Percentiles rank a stretch among this genome's conserved stretches.
phyloP scores from a whole-genome alignment of 2,888 invertebrate species.

The Cancer borealis region DNA sequence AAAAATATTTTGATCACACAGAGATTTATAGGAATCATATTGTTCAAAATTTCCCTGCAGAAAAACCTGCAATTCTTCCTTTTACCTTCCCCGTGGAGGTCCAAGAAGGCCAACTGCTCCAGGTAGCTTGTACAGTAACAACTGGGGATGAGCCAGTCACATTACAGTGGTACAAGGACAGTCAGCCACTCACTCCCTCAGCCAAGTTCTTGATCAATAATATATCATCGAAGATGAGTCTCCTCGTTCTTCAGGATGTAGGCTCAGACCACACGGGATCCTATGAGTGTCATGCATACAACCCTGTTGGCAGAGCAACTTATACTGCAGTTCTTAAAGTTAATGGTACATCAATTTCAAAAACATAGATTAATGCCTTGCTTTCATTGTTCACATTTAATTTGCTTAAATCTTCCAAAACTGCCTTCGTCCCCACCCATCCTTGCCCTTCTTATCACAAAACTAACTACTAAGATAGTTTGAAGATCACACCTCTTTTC shows the following conservation, averaged over 20 bases:
- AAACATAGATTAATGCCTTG: slow-evolving; percentile 21
- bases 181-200: slow-evolving; percentile 79
- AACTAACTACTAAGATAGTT: not conserved
- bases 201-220: slow-evolving; percentile 66
- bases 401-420: not conserved
- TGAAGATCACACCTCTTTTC: slow-evolving; percentile 40
- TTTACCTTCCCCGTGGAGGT: slow-evolving; percentile 78
- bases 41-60: slow-evolving; percentile 78
- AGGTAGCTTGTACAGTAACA: slow-evolving; percentile 79
- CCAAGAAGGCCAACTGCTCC: slow-evolving; percentile 78
- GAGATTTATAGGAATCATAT: not conserved
- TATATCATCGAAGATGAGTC: slow-evolving; percentile 57
- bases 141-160: slow-evolving; percentile 79
- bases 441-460: not conserved
- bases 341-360: slow-evolving; percentile 55
- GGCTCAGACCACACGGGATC: slow-evolving; percentile 60
- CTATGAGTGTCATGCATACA: slow-evolving; percentile 62
- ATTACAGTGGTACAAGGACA: slow-evolving; percentile 82
- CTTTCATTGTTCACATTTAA: slow-evolving; percentile 17
- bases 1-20: not conserved
- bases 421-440: not conserved
- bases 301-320: slow-evolving; percentile 56
- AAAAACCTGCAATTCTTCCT: slow-evolving; percentile 80
- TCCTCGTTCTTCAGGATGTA: slow-evolving; percentile 57
- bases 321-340: slow-evolving; percentile 58